Percentiles rank a stretch among this genome's conserved stretches.
Evolutionary conservation across 2,113 vertebrate genomes (phyloP).

Genomic region (Neomonachus schauinslandi): DNA sequence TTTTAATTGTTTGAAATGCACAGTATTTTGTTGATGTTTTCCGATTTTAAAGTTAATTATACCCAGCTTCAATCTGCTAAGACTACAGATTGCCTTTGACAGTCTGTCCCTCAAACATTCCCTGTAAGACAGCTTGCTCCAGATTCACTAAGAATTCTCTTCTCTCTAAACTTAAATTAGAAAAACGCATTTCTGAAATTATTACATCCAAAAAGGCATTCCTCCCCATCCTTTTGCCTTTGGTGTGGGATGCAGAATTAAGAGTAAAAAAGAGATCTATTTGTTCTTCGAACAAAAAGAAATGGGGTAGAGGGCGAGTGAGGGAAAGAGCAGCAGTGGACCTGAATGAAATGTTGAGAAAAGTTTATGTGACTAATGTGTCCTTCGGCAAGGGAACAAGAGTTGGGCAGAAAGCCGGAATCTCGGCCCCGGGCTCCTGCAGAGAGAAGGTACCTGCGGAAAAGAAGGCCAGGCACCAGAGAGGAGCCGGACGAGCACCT

Average conservation of each 20-base stretch:
- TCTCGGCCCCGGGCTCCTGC: background rate
- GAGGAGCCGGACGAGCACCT: constrained; percentile 84
- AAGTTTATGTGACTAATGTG: constrained; percentile 67
- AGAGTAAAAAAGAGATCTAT: constrained; percentile 35
- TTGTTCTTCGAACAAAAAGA: constrained; percentile 72
- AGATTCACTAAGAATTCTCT: constrained; percentile 57
- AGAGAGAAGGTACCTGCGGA: constrained; percentile 51
- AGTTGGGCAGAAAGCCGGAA: constrained; percentile 57
- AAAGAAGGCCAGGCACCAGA: background rate
- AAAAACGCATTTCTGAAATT: constrained; percentile 59
- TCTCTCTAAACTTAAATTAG: constrained; percentile 67
- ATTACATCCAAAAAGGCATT: constrained; percentile 13
- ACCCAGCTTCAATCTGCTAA: constrained; percentile 57
- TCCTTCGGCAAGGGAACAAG: background rate
- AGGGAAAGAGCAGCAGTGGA: background rate
- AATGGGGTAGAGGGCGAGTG: background rate
- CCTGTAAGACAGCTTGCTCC: constrained; percentile 34
- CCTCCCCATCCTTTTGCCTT: constrained; percentile 1
- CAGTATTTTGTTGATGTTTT: constrained; percentile 14
- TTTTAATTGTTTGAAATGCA: constrained; percentile 58
- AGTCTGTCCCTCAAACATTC: constrained; percentile 65
- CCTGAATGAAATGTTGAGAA: constrained; percentile 51
- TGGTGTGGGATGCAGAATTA: background rate
- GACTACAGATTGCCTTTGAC: constrained; percentile 60
- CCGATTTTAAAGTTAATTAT: constrained; percentile 73